Evolutionary conservation across 2,797 vertebrate species (phyloP), one percentile per base, ranked within the genome.

Genomic region (Leptoclinus maculatus): DNA sequence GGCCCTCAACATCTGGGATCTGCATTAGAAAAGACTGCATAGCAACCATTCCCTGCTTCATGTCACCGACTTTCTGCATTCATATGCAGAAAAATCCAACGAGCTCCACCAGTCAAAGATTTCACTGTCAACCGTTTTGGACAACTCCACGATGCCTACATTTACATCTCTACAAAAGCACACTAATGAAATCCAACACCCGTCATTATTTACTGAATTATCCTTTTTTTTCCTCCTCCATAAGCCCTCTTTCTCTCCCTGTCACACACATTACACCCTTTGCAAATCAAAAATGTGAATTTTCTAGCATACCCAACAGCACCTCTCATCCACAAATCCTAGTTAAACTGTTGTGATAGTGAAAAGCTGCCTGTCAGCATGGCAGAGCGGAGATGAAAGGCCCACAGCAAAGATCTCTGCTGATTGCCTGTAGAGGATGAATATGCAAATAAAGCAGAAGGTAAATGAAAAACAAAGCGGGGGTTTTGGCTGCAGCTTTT

Each of bases 401-500:
- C 82, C 78, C 79, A 69, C 78, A 86, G 90, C 89, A 87, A 87
- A 92, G 92, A 95, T 93, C 11, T 56, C 82, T 82, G 87, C 84
- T 91, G 91, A 94, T 93, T 94, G 91, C 90, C 78, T 84, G 73
- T 64, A 84, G 89, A 93, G 85, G 85, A 93, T 87, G 91, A 92
- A 92, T 93, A 94, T 93, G 91, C 91, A 95, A 95, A 95, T 93
- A 89, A 89, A 88, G 86, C 86, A 91, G 85, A 92, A 89, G 84
- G 90, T 92, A 91, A 93, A 91, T 89, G 87, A 91, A 93, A 93
- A 92, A 93, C 91, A 92, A 94, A 93, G 87, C 83, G 19, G 78
- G 74, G 75, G 76, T 86, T 92, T 93, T 94, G 91, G 91, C 91
- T 93, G 87, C 76, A 78, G 81, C 71, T 56, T 87, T 92, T 90